Evolutionary conservation across 1,140 invertebrate genomes (phyloP).

Genomic region (Tribolium castaneum): DNA sequence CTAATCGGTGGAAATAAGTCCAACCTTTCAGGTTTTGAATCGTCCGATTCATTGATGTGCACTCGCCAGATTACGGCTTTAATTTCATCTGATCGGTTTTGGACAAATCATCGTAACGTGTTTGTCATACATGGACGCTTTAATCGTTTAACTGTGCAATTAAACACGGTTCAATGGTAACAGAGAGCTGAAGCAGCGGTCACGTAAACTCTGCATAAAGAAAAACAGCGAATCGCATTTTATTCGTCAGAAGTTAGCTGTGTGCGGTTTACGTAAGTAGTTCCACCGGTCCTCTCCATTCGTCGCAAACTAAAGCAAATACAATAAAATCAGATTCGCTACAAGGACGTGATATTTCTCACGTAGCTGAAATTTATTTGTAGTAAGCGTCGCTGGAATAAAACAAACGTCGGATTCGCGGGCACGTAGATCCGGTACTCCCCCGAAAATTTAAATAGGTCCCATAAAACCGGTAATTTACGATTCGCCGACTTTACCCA

Average conservation of each 20-base stretch:
- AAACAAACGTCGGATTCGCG: conserved; percentile 7
- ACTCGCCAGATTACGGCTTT: conserved; percentile 6
- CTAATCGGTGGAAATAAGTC: neutral
- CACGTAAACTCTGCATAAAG: no score
- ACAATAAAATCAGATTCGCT: neutral
- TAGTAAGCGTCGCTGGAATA: conserved; percentile 5
- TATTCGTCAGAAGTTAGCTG: neutral
- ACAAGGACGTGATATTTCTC: conserved; percentile 8
- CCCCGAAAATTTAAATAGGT: conserved; percentile 22
- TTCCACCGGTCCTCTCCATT: no score
- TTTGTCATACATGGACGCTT: neutral
- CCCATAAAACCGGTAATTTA: conserved; percentile 28
- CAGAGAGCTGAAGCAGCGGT: no score
- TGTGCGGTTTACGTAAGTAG: neutral
- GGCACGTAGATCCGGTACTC: conserved; percentile 12
- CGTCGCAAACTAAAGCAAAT: neutral
- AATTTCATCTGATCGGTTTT: neutral
- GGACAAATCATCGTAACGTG: neutral
- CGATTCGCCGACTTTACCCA: neutral
- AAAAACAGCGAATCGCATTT: no score
- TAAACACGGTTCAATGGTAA: neutral
- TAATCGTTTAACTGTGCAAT: neutral
- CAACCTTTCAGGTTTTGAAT: neutral
- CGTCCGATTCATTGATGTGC: neutral
- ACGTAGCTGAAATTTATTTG: conserved; percentile 16